Percentiles rank a stretch among this genome's conserved stretches.
Evolutionary conservation across 2,888 invertebrate species (phyloP).

Genomic region (Argyresthia goedartella): DNA sequence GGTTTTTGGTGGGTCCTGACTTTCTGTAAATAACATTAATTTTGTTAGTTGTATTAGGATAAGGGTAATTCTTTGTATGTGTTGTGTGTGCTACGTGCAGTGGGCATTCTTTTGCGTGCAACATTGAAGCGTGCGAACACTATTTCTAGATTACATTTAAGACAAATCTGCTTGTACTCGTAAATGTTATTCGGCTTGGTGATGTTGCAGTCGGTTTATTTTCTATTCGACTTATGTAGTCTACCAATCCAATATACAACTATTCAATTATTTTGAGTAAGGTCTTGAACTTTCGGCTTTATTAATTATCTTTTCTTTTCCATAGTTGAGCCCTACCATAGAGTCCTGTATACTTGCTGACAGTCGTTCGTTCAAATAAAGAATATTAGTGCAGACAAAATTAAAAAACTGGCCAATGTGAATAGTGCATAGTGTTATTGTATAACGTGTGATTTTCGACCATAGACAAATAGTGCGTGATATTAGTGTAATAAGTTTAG

Average conservation of each 20-base stretch:
- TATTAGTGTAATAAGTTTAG: not conserved
- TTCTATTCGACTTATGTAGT: too few relatives aligned
- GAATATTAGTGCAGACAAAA: too few relatives aligned
- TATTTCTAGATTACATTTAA: not conserved
- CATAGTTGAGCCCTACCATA: constrained; percentile 30
- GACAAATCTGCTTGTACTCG: constrained; percentile 11
- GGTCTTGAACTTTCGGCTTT: constrained; percentile 3
- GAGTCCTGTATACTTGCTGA: constrained; percentile 34
- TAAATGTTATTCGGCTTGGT: not conserved
- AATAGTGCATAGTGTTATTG: constrained; percentile 17
- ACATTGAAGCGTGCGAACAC: not conserved
- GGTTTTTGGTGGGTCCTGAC: too few relatives aligned
- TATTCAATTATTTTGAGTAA: too few relatives aligned
- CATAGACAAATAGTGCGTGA: constrained; percentile 15
- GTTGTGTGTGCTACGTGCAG: too few relatives aligned
- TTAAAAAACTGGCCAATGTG: constrained; percentile 22
- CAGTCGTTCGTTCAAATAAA: too few relatives aligned
- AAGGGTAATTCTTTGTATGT: too few relatives aligned
- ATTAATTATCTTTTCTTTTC: constrained; percentile 11
- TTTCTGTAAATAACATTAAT: too few relatives aligned
- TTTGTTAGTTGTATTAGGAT: too few relatives aligned
- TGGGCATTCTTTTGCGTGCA: not conserved
- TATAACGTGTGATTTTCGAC: constrained; percentile 17
- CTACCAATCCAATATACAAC: too few relatives aligned
- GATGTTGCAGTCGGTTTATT: too few relatives aligned